phyloP scores from a whole-genome alignment of 2,113 vertebrate genomes.

The Siniperca chuatsi region DNA sequence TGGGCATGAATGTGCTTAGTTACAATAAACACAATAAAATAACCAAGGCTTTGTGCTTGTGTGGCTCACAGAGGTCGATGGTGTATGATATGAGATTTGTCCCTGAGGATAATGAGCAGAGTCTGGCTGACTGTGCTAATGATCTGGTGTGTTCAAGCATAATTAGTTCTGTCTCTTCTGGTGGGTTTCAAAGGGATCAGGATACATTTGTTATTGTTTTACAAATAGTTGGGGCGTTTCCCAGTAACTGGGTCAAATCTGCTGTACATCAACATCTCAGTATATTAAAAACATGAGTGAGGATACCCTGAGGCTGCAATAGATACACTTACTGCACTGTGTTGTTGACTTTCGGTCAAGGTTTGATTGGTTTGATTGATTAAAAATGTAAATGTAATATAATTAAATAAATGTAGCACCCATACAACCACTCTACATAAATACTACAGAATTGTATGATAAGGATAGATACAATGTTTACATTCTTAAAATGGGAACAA shows the following conservation, averaged over 20 bases:
- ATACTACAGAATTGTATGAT: background rate
- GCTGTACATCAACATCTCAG: background rate
- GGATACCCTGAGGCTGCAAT: background rate
- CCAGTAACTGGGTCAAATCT: constrained; percentile 14
- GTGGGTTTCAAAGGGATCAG: constrained; percentile 27
- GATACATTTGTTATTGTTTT: constrained; percentile 55
- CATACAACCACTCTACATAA: too few relatives aligned
- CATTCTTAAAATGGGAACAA: background rate
- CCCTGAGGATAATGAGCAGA: constrained; percentile 38
- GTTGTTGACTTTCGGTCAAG: background rate
- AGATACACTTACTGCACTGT: background rate
- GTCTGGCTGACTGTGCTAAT: constrained; percentile 50
- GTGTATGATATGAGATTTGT: constrained; percentile 48
- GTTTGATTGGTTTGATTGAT: too few relatives aligned
- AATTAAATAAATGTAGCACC: too few relatives aligned
- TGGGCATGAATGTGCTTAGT: constrained; percentile 31
- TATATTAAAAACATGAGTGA: background rate
- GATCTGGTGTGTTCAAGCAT: constrained; percentile 49
- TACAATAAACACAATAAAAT: constrained; percentile 30
- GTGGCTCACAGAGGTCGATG: constrained; percentile 29
- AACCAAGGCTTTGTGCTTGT: constrained; percentile 22
- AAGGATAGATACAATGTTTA: background rate
- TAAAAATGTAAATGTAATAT: background rate
- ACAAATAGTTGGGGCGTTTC: constrained; percentile 40
- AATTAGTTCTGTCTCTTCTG: constrained; percentile 60